phyloP scores from a whole-genome alignment of 2,113 vertebrate genomes.

The Alosa alosa region DNA sequence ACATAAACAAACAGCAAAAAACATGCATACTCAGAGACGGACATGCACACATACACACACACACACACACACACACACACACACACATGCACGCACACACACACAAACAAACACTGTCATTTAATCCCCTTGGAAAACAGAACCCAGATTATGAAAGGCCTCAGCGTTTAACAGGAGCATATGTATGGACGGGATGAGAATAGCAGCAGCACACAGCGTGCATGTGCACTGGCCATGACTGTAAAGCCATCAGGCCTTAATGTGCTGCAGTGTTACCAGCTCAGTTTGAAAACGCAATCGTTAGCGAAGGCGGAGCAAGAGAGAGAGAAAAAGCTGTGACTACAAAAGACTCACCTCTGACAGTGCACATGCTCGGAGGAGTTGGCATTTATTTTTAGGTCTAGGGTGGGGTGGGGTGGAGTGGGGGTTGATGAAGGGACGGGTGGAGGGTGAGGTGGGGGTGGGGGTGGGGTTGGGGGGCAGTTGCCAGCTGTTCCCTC shows the following conservation, averaged over 20 bases:
- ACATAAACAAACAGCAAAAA: neutral
- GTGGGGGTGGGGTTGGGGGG: neutral
- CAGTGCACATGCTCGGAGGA: neutral
- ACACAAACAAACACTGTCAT: neutral
- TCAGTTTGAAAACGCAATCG: neutral
- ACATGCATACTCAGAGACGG: neutral
- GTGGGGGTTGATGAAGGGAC: neutral
- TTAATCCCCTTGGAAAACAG: neutral
- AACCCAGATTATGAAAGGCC: neutral
- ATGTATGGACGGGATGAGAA: neutral
- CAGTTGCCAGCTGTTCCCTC: slow-evolving; percentile 15
- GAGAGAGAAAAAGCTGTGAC: neutral
- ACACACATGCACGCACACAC: neutral
- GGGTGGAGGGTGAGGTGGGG: neutral
- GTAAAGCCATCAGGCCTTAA: neutral
- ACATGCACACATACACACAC: neutral
- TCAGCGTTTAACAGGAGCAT: slow-evolving; percentile 4
- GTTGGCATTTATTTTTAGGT: neutral
- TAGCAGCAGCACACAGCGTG: neutral
- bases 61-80: neutral
- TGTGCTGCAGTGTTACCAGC: neutral
- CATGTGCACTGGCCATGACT: neutral
- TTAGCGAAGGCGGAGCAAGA: too few species aligned
- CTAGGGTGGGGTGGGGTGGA: neutral
- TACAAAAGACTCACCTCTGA: neutral